Evolutionary conservation across 2,888 invertebrate genomes (phyloP).

Genomic region (Fabriciana adippe): DNA sequence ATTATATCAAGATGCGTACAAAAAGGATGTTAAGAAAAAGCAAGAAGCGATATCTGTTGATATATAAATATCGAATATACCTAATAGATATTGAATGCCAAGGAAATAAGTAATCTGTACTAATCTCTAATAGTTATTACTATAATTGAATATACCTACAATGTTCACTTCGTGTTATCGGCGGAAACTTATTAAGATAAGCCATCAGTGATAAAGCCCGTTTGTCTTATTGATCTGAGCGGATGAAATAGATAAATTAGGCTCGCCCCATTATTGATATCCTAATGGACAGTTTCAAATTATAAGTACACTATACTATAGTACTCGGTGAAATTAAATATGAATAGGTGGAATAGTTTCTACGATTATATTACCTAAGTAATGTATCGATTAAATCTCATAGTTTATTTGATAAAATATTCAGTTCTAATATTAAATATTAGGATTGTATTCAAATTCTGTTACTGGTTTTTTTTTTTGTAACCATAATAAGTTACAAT

Average conservation of each 20-base stretch:
- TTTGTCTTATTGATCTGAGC: conserved; percentile 56
- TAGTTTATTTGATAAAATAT: conserved; percentile 15
- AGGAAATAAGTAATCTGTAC: conserved; percentile 19
- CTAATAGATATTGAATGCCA: neutral
- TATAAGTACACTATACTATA: conserved; percentile 58
- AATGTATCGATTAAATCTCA: conserved; percentile 2
- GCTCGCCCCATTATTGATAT: conserved; percentile 63
- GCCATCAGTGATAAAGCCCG: conserved; percentile 64
- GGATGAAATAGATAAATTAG: conserved; percentile 61
- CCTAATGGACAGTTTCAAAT: conserved; percentile 71
- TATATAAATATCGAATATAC: neutral
- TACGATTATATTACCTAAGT: conserved; percentile 14
- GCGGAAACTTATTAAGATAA: conserved; percentile 78
- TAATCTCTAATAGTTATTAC: conserved; percentile 21
- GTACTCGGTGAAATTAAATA: conserved; percentile 40
- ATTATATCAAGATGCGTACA: no score
- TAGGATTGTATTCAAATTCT: neutral
- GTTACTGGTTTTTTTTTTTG: neutral
- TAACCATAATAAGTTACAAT: no score
- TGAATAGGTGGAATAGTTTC: conserved; percentile 24
- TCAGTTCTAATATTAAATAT: neutral
- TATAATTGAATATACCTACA: conserved; percentile 30
- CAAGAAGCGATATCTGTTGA: neutral
- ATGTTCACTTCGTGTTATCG: conserved; percentile 59
- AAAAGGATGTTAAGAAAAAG: no score